Evolutionary conservation across 2,797 vertebrate species (phyloP).

Genomic region (Neosalanx taihuensis): DNA sequence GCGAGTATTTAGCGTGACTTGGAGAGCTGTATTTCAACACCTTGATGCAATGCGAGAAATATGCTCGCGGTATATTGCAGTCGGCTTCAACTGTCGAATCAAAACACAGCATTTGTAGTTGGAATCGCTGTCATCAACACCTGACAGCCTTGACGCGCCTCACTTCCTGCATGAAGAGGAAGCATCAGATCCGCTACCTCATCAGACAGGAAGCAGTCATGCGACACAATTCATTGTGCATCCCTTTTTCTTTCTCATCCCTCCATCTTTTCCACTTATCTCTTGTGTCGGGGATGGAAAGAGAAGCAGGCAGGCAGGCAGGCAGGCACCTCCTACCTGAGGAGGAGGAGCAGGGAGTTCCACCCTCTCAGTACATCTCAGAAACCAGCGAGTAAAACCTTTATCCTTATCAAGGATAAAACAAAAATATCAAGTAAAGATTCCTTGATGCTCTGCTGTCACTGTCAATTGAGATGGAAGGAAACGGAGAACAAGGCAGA

Average conservation of each 20-base stretch:
- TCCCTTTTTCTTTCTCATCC: not conserved
- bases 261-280: not conserved
- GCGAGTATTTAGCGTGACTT: not conserved
- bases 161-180: conserved; percentile 18
- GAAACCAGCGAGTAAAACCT: conserved; percentile 2
- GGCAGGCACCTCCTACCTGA: too few species aligned
- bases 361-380: too few species aligned
- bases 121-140: conserved; percentile 1
- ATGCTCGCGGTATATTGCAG: not conserved
- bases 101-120: conserved; percentile 10
- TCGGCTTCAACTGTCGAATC: not conserved
- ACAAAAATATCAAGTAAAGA: not conserved
- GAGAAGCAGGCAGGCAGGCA: conserved; percentile 9
- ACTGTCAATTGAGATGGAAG: not conserved
- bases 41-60: conserved; percentile 1
- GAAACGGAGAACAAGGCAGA: not conserved
- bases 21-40: not conserved
- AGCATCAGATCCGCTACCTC: conserved; percentile 36
- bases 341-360: too few species aligned
- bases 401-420: too few species aligned
- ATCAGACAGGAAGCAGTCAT: conserved; percentile 30
- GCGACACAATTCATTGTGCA: conserved; percentile 33
- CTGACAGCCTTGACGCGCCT: conserved; percentile 14
- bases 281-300: conserved; percentile 27
- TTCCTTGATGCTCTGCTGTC: conserved; percentile 28